Evolutionary conservation across 2,888 invertebrate species (phyloP).

Genomic region (Acronicta aceris): DNA sequence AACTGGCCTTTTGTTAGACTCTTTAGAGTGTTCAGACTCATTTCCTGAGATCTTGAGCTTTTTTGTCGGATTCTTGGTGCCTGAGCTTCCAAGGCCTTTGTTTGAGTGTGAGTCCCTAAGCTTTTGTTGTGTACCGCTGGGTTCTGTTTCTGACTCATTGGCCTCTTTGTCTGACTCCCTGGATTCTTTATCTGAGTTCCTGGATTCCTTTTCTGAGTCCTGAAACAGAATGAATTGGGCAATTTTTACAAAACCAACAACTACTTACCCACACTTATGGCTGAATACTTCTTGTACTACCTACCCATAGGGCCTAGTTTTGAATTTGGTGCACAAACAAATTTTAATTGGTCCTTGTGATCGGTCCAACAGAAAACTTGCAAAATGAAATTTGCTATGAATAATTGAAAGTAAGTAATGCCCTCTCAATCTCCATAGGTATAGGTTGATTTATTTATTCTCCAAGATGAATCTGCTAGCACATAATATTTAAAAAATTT

Average conservation of each 20-base stretch:
- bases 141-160: neutral
- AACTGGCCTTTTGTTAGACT: constrained; percentile 19
- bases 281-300: too few relatives aligned
- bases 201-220: neutral
- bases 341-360: too few relatives aligned
- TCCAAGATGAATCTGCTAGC: too few relatives aligned
- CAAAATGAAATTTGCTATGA: neutral
- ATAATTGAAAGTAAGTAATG: neutral
- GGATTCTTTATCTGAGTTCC: neutral
- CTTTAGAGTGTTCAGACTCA: neutral
- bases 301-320: too few relatives aligned
- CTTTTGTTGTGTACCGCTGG: neutral
- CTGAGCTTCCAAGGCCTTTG: neutral
- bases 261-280: too few relatives aligned
- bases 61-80: neutral
- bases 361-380: neutral
- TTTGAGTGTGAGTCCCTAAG: neutral
- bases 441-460: too few relatives aligned
- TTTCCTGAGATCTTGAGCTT: neutral
- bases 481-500: neutral
- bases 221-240: neutral
- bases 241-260: too few relatives aligned
- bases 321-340: neutral
- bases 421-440: too few relatives aligned
- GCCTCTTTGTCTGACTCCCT: neutral